These are phyloP conservation scores for Euwallacea fornicatus DNA, from an alignment of 1,140 invertebrate species.

Conservation along the genomic window DNA sequence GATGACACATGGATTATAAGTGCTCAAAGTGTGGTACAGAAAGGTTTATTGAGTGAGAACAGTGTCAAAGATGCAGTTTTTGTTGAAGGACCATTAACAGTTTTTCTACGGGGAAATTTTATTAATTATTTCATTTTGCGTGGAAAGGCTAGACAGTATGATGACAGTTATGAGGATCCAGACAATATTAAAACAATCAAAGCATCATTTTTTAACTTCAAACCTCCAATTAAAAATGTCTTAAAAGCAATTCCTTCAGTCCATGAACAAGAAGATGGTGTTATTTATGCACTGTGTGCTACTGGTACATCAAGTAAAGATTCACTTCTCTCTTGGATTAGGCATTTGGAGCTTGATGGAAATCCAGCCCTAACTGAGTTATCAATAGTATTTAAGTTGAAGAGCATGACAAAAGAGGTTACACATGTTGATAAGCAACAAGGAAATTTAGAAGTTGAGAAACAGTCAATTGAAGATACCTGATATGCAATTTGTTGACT, in stretches of 20 bases:
- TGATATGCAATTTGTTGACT: constrained; percentile 6
- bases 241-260: constrained; percentile 63
- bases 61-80: constrained; percentile 70
- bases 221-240: constrained; percentile 51
- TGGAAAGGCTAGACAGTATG: constrained; percentile 61
- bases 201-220: constrained; percentile 62
- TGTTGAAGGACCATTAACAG: constrained; percentile 84
- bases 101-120: constrained; percentile 75
- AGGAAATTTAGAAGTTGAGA: constrained; percentile 10
- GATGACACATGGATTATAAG: constrained; percentile 95
- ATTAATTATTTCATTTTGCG: constrained; percentile 87
- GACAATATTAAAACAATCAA: constrained; percentile 67
- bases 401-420: constrained; percentile 42
- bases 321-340: constrained; percentile 90
- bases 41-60: constrained; percentile 72
- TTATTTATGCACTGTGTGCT: constrained; percentile 72
- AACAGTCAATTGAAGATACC: constrained; percentile 1
- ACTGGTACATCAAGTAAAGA: constrained; percentile 84
- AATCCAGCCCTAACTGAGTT: constrained; percentile 75
- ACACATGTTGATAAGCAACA: constrained; percentile 23
- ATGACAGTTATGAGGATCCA: constrained; percentile 55
- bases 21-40: constrained; percentile 80
- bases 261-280: constrained; percentile 94
- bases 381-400: constrained; percentile 78
- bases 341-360: constrained; percentile 73